A percentile compares a stretch with the other conserved stretches of the same genome.
These are phyloP conservation scores for Charaxes varanes DNA, from an alignment of 1,140 invertebrate species.

Conservation along the genomic window DNA sequence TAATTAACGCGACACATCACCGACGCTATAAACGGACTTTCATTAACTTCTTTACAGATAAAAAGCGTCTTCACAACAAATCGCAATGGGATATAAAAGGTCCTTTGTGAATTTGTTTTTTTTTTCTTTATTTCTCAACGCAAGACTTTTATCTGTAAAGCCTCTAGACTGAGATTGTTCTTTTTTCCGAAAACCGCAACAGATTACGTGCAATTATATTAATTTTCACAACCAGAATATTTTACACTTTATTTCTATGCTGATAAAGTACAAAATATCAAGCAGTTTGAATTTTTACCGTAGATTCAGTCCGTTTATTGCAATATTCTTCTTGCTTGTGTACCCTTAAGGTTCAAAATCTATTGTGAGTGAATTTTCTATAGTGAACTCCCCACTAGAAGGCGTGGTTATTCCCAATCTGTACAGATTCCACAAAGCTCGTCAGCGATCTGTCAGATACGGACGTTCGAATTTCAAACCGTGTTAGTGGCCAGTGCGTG, in stretches of 20 bases:
- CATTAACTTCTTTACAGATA: no score
- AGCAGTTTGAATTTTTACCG: neutral
- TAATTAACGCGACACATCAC: constrained; percentile 3
- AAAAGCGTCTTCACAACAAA: no score
- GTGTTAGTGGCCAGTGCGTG: constrained; percentile 31
- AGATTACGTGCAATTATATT: constrained; percentile 24
- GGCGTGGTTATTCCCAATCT: constrained; percentile 28
- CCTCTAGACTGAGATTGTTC: neutral
- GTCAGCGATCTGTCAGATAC: constrained; percentile 30
- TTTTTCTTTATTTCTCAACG: no score
- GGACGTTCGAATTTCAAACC: constrained; percentile 40
- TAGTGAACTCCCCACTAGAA: constrained; percentile 25
- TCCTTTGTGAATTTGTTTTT: no score
- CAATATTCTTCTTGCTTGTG: no score
- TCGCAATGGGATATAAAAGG: no score
- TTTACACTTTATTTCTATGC: constrained; percentile 1
- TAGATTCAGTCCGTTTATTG: neutral
- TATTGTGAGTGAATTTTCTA: neutral
- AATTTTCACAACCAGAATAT: constrained; percentile 3
- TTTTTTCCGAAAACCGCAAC: constrained; percentile 17
- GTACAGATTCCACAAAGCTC: constrained; percentile 25
- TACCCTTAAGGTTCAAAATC: neutral
- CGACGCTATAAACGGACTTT: constrained; percentile 1
- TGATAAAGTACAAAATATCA: constrained; percentile 6
- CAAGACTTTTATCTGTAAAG: no score